Evolutionary conservation across 2,888 invertebrate species (phyloP).

Genomic region (Sthenelais limicola): DNA sequence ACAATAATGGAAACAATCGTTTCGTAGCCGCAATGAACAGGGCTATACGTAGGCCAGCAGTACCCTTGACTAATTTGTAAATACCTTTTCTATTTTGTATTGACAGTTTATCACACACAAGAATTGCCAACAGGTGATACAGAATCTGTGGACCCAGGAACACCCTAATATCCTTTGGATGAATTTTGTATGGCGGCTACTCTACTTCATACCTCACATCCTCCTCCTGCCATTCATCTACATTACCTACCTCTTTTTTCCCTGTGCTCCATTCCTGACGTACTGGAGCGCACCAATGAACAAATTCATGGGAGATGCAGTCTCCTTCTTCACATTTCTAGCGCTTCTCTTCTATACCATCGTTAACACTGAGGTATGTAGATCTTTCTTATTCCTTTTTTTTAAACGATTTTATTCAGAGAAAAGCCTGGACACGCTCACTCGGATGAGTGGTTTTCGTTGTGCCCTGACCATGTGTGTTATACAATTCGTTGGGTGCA

Average conservation of each 20-base stretch:
- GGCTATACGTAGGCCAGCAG: no score
- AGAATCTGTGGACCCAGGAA: conserved; percentile 43
- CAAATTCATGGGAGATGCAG: conserved; percentile 40
- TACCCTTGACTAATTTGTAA: not conserved
- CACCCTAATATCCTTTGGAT: conserved; percentile 42
- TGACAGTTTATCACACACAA: conserved; percentile 43
- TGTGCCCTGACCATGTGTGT: no score
- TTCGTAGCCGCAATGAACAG: no score
- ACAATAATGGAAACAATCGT: no score
- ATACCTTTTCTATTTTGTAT: not conserved
- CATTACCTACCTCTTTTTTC: conserved; percentile 39
- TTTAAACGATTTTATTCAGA: no score
- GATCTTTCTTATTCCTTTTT: no score
- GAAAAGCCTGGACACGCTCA: no score
- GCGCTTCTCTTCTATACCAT: conserved; percentile 33
- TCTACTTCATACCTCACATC: conserved; percentile 41
- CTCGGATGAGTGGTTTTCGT: no score
- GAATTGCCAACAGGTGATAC: conserved; percentile 44
- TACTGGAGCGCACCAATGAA: conserved; percentile 42
- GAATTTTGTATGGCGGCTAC: not conserved
- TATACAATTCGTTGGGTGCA: no score
- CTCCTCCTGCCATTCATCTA: conserved; percentile 42
- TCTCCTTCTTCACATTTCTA: conserved; percentile 40
- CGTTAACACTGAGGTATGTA: conserved; percentile 21
- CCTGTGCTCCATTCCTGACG: conserved; percentile 12